Conservation (phyloP, 2,888 invertebrate genomes). For the Biston stratarius region DNA sequence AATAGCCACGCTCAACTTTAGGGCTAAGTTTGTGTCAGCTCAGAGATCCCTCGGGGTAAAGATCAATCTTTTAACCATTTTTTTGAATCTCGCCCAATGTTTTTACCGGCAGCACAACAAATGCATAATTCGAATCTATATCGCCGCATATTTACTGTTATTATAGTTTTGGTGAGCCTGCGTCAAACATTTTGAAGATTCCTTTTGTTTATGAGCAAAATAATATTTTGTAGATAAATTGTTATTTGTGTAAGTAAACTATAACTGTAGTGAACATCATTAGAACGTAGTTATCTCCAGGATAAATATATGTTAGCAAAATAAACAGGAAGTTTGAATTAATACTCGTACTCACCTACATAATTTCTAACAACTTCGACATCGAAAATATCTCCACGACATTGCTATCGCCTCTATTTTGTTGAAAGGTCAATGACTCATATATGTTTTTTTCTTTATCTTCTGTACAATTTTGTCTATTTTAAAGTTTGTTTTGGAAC, state of each 20-base stretch:
- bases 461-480: slow-evolving; percentile 27
- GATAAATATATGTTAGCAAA: neutral
- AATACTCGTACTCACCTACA: neutral
- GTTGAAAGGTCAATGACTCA: slow-evolving; percentile 15
- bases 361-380: slow-evolving; percentile 2
- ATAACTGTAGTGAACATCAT: neutral
- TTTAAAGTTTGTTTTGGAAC: slow-evolving; percentile 42
- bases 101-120: no score
- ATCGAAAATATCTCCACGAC: slow-evolving; percentile 7
- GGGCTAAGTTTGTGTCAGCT: no score
- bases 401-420: slow-evolving; percentile 11
- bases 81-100: no score
- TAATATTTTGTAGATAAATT: neutral
- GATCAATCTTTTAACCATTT: no score
- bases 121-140: no score
- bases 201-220: no score
- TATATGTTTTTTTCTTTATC: slow-evolving; percentile 16
- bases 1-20: no score
- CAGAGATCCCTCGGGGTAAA: no score
- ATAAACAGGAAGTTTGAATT: slow-evolving; percentile 12
- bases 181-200: no score
- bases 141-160: no score
- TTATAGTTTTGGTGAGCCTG: no score
- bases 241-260: neutral
- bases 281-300: neutral